Percentiles rank a stretch among this genome's conserved stretches.
Evolutionary conservation across 2,113 vertebrate genomes (phyloP).

Genomic region (Burhinus bistriatus): DNA sequence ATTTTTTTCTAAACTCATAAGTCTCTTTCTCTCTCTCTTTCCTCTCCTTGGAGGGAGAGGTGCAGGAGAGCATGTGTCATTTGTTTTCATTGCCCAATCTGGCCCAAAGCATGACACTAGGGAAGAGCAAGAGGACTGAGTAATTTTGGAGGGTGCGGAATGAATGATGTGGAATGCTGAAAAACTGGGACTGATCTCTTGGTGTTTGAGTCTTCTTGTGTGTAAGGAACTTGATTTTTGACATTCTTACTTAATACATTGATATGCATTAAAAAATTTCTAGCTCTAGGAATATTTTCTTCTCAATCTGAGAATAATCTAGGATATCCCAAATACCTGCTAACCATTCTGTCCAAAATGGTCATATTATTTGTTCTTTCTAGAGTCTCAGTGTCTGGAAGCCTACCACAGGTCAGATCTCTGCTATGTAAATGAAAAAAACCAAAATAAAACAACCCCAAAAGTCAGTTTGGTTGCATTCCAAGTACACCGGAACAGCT

Average conservation of each 20-base stretch:
- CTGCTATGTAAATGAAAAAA: background rate
- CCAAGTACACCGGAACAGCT: background rate
- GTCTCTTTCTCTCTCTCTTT: too few species aligned
- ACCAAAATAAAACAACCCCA: background rate
- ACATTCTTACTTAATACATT: background rate
- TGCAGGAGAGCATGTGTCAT: too few species aligned
- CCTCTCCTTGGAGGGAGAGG: too few species aligned
- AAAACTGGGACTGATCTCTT: background rate
- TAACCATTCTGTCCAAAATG: background rate
- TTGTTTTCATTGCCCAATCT: too few species aligned
- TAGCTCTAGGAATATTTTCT: background rate
- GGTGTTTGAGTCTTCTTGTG: background rate
- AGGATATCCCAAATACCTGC: background rate
- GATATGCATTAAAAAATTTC: background rate
- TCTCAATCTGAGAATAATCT: background rate
- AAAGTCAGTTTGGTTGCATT: background rate
- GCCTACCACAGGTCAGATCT: background rate
- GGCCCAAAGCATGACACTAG: too few species aligned
- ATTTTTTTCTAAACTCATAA: too few species aligned
- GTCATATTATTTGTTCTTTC: background rate
- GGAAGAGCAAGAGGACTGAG: background rate
- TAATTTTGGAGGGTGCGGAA: background rate
- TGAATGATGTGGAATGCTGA: rapidly evolving
- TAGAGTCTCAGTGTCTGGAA: background rate
- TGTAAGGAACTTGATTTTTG: background rate